These are phyloP conservation scores for Triops longicaudatus DNA, from an alignment of 1,140 invertebrate species.

Conservation along the genomic window DNA sequence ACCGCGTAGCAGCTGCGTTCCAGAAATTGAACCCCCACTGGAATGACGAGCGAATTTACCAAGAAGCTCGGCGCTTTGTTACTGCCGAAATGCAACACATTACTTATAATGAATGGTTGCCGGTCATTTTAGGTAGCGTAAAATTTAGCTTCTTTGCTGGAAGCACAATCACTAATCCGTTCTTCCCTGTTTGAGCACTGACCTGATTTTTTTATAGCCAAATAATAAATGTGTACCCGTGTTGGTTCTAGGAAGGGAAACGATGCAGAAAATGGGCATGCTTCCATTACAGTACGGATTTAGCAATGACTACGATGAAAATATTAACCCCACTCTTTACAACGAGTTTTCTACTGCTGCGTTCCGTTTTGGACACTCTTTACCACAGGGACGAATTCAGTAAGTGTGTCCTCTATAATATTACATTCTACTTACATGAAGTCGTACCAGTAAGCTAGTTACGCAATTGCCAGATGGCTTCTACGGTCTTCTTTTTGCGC, in stretches of 20 bases:
- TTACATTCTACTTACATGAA: background rate
- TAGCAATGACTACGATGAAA: slow-evolving; percentile 43
- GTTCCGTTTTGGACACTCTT: slow-evolving; percentile 77
- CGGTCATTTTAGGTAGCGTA: slow-evolving; percentile 47
- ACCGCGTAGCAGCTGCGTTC: slow-evolving; percentile 43
- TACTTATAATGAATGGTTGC: slow-evolving; percentile 58
- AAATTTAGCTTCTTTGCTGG: background rate
- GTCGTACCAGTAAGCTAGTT: background rate
- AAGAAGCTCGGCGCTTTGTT: slow-evolving; percentile 47
- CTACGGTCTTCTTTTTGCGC: background rate
- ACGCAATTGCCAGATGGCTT: background rate
- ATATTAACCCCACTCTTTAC: slow-evolving; percentile 64
- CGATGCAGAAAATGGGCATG: slow-evolving; percentile 35
- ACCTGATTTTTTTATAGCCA: background rate
- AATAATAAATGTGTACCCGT: background rate
- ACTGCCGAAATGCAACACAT: slow-evolving; percentile 51
- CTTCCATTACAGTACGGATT: slow-evolving; percentile 34
- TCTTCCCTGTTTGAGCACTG: background rate
- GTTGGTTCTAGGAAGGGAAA: slow-evolving; percentile 21
- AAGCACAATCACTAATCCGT: background rate
- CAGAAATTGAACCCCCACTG: slow-evolving; percentile 41
- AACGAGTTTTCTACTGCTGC: slow-evolving; percentile 80
- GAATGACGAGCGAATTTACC: slow-evolving; percentile 46
- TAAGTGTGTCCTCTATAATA: slow-evolving; percentile 41
- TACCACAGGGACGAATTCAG: slow-evolving; percentile 68